Percentiles rank a stretch among this genome's conserved stretches.
These are phyloP conservation scores for Xiphophorus couchianus DNA, from an alignment of 2,113 vertebrate genomes.

Conservation along the genomic window DNA sequence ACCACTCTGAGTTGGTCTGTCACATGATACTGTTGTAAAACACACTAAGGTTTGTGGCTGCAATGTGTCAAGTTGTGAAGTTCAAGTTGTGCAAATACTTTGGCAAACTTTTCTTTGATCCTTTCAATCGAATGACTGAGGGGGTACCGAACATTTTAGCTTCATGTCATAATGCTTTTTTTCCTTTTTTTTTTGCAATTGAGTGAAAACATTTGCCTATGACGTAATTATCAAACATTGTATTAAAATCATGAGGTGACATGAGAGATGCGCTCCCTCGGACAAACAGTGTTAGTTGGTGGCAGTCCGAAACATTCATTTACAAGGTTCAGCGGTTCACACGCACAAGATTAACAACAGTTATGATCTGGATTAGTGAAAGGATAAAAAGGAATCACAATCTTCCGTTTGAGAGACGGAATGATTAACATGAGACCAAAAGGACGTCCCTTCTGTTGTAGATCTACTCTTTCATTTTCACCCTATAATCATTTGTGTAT, in stretches of 20 bases:
- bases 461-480: conserved; percentile 34
- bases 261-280: background rate
- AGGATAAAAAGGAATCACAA: conserved; percentile 62
- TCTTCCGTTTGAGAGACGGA: conserved; percentile 58
- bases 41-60: too few species aligned
- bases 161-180: background rate
- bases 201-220: conserved; percentile 12
- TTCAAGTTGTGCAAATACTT: too few species aligned
- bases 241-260: conserved; percentile 42
- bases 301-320: conserved; percentile 22
- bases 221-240: conserved; percentile 40
- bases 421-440: conserved; percentile 55
- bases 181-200: background rate
- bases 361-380: conserved; percentile 61
- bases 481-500: conserved; percentile 33
- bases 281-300: conserved; percentile 20
- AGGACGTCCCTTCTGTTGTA: conserved; percentile 54
- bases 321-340: conserved; percentile 36
- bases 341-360: conserved; percentile 22
- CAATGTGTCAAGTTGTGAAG: too few species aligned
- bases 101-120: too few species aligned
- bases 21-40: too few species aligned
- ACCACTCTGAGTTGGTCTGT: too few species aligned
- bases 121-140: too few species aligned
- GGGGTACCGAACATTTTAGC: background rate